Base-by-base conservation (phyloP, 2,113 vertebrate genomes). In the Oncorhynchus nerka region DNA sequence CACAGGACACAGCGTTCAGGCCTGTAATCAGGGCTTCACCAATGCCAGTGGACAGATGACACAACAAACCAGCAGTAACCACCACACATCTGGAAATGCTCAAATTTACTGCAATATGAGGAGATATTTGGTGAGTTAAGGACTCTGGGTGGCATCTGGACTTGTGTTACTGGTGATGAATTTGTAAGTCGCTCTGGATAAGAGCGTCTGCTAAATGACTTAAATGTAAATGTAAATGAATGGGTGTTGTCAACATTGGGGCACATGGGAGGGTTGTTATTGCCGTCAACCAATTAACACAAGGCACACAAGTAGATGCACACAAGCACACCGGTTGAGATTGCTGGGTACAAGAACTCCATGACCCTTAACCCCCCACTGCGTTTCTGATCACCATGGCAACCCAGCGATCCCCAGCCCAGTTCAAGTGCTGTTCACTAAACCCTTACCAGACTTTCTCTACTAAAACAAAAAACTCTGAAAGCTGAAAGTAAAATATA, bases 21-120 rank as follows among this genome's bases (percentile, higher is more conserved):
- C 74, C 85, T 87, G 81, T 88, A 86, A 88, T 89, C 82, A 83
- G 76, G 11, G 39, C 78, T 16, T 34, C 32, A 70, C 45, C 4
- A 9, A 76, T 5, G 28, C 26, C 48, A 55, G 73, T 57, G 70
- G 71, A 72, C 19, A 16, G 7, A 16, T 22, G 39, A 57, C 11
- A 24, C n/a, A 28, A 24, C 15, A 24, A 57, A 22, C 12, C 6
- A 30, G 32, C 20, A 64, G 65, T 32, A 20, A 68, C 26, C 5
- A 45, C 12, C 74, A 75, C 26, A 4, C 12, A 1, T 71, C 51
- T 68, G 74, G 77, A 83, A 75, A 85, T 49, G 24, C 20, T n/a
- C 39, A 32, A 26, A 30, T 85, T 81, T 79, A 79, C 66, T 66
- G 55, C 68, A 67, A 12, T 71, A 74, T 79, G n/a, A 77, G 79